These are phyloP conservation scores for Propithecus deckenii DNA, from an alignment of 2,797 vertebrate genomes.

Conservation along the genomic window DNA sequence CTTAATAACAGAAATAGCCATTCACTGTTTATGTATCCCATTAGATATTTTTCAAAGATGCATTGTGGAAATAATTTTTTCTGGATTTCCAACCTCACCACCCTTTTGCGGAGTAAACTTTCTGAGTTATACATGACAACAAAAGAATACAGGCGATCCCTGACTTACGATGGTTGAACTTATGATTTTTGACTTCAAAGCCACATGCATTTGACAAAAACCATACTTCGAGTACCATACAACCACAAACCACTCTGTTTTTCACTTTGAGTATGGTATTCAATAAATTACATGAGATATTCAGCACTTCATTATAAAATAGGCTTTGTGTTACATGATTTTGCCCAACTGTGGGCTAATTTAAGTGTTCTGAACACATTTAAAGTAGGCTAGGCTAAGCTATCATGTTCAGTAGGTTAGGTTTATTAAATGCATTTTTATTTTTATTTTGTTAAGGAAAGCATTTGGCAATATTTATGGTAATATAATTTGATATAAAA, in stretches of 20 bases:
- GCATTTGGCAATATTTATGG: conserved; percentile 78
- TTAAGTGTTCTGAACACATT: neutral
- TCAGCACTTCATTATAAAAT: neutral
- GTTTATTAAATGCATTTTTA: neutral
- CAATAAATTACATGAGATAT: neutral
- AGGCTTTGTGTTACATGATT: neutral
- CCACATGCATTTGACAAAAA: neutral
- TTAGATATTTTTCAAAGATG: neutral
- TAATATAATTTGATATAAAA: conserved; percentile 84
- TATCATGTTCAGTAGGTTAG: neutral
- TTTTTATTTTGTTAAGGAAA: conserved; percentile 41
- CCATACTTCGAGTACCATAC: neutral
- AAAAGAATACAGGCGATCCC: neutral
- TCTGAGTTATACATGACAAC: neutral
- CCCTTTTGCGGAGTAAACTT: neutral
- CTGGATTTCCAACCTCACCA: neutral
- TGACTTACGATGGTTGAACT: neutral
- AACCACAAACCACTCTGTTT: neutral
- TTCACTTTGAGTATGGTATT: neutral
- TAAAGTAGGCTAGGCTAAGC: neutral
- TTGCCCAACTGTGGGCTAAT: neutral
- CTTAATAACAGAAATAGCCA: neutral
- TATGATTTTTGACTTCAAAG: neutral
- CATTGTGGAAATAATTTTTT: neutral
- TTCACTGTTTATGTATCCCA: neutral